Evolutionary conservation across 2,888 invertebrate species (phyloP), one percentile per base, ranked within the genome.

Genomic region (Cotesia congregata): DNA sequence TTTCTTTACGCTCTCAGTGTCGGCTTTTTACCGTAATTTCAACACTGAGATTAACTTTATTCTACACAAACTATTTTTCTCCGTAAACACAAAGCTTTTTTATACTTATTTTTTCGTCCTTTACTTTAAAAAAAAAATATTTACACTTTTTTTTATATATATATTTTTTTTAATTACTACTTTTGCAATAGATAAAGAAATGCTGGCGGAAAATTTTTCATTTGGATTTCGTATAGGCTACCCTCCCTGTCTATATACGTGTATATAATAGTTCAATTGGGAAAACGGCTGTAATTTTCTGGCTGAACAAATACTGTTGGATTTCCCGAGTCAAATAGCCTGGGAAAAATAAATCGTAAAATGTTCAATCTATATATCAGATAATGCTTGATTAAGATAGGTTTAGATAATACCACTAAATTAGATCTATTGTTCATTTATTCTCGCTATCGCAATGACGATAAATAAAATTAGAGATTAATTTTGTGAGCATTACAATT

Each of bases 261-360:
- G 20, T 1, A 40, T 41, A 50, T 69, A 39, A n/a, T n/a, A 70
- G 70, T 59, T 60, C 20, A 70, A 40, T 61, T 41, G 77, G 40
- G 60, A 50, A 69, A 68, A 71, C 71, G 67, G 20, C 39, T 72
- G 68, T 77, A 67, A 79, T 77, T 77, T 77, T 72, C 60, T 71
- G 74, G 61, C 59, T 68, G 76, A 72, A 67, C 67, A 76, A 76
- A 61, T 64, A 40, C 7, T 67, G 64, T 59, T 20, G 50, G 62
- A 75, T 75, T 75, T 62, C 65, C 67, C 20, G 40, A 75, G 64
- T 67, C 67, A 15, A 71, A 70, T 68, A 71, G 75, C 15, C 62
- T 60, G 12, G 20, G 30, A 30, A 30, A 60, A 70, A 59, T 41
- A 40, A 7, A 40, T 40, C 12, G n/a, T n/a, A 67, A 67, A 68